Percentiles rank a stretch among this genome's conserved stretches.
Conservation (phyloP, 2,113 vertebrate genomes). For the Marmota flaviventris region DNA sequence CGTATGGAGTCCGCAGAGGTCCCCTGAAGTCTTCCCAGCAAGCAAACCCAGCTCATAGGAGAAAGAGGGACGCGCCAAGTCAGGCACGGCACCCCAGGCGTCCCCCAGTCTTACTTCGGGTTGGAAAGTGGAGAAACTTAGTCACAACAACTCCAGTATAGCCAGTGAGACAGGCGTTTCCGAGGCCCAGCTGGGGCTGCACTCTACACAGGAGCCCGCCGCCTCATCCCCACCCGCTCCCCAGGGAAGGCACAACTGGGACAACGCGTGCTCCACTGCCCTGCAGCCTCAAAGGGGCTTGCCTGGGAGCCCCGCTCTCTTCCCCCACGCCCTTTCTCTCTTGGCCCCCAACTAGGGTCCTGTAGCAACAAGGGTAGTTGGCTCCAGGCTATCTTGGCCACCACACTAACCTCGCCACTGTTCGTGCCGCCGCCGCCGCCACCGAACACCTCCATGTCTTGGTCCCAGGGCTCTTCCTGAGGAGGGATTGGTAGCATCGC, state of each 20-base stretch:
- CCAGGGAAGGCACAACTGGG: not conserved
- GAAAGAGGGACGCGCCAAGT: not conserved
- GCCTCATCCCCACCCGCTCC: not conserved
- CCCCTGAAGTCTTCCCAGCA: not conserved
- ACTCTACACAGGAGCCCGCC: not conserved
- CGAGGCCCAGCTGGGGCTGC: not conserved
- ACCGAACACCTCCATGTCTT: constrained; percentile 94
- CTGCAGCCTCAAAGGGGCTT: not conserved
- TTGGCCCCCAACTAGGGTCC: not conserved
- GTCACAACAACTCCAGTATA: constrained; percentile 6
- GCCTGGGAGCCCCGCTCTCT: not conserved
- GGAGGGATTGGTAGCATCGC: constrained; percentile 91
- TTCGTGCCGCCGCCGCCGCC: constrained; percentile 88
- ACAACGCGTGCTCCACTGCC: not conserved
- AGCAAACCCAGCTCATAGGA: not conserved
- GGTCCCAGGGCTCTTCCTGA: constrained; percentile 91
- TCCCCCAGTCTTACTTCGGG: not conserved
- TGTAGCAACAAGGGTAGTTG: not conserved
- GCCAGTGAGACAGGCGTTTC: not conserved
- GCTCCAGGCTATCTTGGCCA: not conserved
- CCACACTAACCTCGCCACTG: constrained; percentile 78
- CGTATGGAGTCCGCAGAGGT: constrained; percentile 4
- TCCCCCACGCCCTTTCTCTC: not conserved
- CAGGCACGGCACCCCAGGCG: not conserved
- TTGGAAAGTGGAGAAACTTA: constrained; percentile 66